Evolutionary conservation across 92 coral and sea anemone genomes (phyloP), one percentile per base, ranked within the genome.

Genomic region (Plumapathes pennacea): DNA sequence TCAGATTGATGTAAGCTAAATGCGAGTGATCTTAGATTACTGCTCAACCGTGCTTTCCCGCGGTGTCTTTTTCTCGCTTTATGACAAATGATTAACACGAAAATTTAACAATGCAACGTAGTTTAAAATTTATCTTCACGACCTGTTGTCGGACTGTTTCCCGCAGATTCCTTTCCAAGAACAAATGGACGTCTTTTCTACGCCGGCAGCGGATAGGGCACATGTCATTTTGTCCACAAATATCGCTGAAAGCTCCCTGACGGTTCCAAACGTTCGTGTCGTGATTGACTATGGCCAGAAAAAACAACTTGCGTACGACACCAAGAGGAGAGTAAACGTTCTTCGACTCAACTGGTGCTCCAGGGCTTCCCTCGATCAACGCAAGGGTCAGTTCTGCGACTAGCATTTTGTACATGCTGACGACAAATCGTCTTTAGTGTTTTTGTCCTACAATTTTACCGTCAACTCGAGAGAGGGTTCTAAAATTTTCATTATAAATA

Each of bases 251-350:
- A 64, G 72, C 46, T 64, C 72, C 4, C 37, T 64, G 46, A 64
- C 72, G 11, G 32, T 64, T 5, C 72, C 72, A 39, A 64, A 64
- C 22, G 72, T 64, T 50, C 72, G 72, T 33, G 46, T 64, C 25
- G 72, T 64, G 26, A 50, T 64, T 61, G 72, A 64, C 27, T 64
- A 64, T 50, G 72, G 72, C 4, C 60, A 49, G 25, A 60, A 61
- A 14, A 64, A 54, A 36, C 60, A 50, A n/a, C 32, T 49, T 38
- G 34, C 37, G 21, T 64, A 64, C 39, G 61, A 64, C 12, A 25
- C 72, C 2, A 38, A 49, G 11, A 38, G 72, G 11, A 38, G 50
- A 32, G 50, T 64, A 61, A 49, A 38, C 38, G 32, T 33, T 9
- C 47, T 64, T 32, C 39, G 29, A 27, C 37, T 49, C 61, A 20